Percentiles rank a stretch among this genome's conserved stretches.
Conservation (phyloP, 2,797 vertebrate genomes). For the Malurus leucopterus region DNA sequence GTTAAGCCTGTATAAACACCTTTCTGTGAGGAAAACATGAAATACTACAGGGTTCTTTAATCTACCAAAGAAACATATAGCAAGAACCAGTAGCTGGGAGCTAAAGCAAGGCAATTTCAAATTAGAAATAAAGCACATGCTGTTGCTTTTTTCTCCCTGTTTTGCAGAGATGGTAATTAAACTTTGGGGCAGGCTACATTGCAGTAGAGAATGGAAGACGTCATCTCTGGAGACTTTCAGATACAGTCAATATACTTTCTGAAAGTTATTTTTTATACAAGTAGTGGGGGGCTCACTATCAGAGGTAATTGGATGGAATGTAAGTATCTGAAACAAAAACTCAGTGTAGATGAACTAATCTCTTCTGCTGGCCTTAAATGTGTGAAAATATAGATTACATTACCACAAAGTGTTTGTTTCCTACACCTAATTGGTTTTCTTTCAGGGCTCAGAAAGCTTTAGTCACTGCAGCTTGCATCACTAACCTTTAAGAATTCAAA, state of each 20-base stretch:
- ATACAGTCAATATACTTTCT: not conserved
- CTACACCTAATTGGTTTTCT: slow-evolving; percentile 15
- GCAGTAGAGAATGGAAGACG: not conserved
- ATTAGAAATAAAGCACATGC: slow-evolving; percentile 23
- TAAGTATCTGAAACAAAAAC: slow-evolving; percentile 19
- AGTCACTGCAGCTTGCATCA: slow-evolving; percentile 1
- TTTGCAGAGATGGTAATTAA: slow-evolving; percentile 28
- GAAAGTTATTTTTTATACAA: slow-evolving; percentile 5
- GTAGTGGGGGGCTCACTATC: not conserved
- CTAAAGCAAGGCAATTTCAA: slow-evolving; percentile 25
- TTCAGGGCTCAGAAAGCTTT: not conserved
- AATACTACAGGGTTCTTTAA: slow-evolving; percentile 9
- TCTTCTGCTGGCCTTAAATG: slow-evolving; percentile 6
- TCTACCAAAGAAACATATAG: not conserved
- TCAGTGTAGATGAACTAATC: slow-evolving; percentile 40
- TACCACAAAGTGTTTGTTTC: slow-evolving; percentile 6
- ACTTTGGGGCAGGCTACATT: not conserved
- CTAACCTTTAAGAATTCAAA: slow-evolving; percentile 45
- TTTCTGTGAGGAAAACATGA: not conserved
- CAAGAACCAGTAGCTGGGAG: slow-evolving; percentile 12
- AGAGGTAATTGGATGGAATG: slow-evolving; percentile 30
- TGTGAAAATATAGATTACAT: slow-evolving; percentile 33
- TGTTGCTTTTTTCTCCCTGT: not conserved
- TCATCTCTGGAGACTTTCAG: slow-evolving; percentile 13
- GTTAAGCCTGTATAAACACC: slow-evolving; percentile 19